Evolutionary conservation across 2,113 vertebrate species (phyloP).

Genomic region (Gambusia affinis): DNA sequence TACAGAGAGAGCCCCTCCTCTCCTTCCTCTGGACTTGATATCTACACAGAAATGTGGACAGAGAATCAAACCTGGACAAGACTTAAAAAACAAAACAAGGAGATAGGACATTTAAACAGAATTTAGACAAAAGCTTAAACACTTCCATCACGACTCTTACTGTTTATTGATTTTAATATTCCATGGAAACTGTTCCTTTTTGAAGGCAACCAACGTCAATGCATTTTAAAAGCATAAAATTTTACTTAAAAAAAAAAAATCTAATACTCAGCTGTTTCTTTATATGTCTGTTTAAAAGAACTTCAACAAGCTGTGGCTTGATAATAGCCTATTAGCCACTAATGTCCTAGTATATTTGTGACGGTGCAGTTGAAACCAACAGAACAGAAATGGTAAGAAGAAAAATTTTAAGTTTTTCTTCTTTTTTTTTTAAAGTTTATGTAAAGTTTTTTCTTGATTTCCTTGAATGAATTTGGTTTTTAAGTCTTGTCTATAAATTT

Average conservation of each 20-base stretch:
- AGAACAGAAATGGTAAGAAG: no score
- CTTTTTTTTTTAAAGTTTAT: no score
- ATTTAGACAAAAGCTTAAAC: no score
- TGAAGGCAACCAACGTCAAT: neutral
- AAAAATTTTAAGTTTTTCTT: no score
- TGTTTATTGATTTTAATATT: no score
- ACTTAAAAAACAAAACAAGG: neutral
- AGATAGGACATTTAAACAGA: neutral
- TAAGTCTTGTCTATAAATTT: no score
- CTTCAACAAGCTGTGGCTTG: neutral
- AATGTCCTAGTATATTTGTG: neutral
- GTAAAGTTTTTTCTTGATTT: no score
- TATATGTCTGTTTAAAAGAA: neutral
- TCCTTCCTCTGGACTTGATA: slow-evolving; percentile 89
- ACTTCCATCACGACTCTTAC: no score
- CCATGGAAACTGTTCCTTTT: no score
- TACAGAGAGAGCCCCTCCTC: slow-evolving; percentile 88
- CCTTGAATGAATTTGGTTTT: no score
- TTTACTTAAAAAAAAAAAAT: no score
- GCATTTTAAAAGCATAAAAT: neutral
- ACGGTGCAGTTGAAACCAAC: neutral
- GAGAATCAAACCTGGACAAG: neutral
- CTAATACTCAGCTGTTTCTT: neutral
- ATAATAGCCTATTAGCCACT: neutral
- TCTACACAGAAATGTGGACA: slow-evolving; percentile 67